Base-by-base conservation (phyloP, 2,888 invertebrate genomes). In the Argynnis bischoffii region DNA sequence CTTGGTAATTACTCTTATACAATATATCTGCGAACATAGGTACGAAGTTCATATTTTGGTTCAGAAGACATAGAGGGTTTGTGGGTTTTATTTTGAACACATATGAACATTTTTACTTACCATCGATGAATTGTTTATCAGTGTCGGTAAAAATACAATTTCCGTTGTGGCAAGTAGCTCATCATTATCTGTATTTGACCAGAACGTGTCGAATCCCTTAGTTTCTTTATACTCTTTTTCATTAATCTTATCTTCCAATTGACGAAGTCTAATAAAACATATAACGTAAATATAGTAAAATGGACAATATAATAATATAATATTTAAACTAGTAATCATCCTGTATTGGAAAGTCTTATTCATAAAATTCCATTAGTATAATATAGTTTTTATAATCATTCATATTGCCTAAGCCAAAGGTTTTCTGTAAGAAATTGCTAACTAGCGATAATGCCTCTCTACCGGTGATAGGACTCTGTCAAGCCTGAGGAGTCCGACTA, bases 81-180 rank as follows among this genome's bases (percentile, higher is more conserved):
- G 8, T 35, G 2, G 2, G 35, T 8, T 41, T 8, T 41, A 11
- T 35, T 35, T 35, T 6, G 35, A 35, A 35, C 6, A 35, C 35
- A 35, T 35, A 35, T 35, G 26, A 55, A 50, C 48, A 21, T 35
- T 54, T 13, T 51, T 57, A 8, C 72, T 65, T 72, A 80, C 80
- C 76, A 76, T 71, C 41, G 57, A 57, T 5, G 71, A 67, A 21
- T 60, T 73, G 26, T 65, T 77, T 1, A 75, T 73, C 8, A 82
- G 73, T 26, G 87, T 85, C n/a, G 82, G 78, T 64, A 85, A 48
- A 41, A 80, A 73, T 13, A 84, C 79, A 56, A 85, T 71, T n/a
- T 85, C 84, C 6, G 79, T 77, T 0, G 85, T 83, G 1, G 83
- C 84, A 11, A 79, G 69, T 3, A 89, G 76, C 70, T 89, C 89